These are phyloP conservation scores for Anguilla marmorata DNA, from an alignment of 2,797 vertebrate genomes.

Conservation along the genomic window DNA sequence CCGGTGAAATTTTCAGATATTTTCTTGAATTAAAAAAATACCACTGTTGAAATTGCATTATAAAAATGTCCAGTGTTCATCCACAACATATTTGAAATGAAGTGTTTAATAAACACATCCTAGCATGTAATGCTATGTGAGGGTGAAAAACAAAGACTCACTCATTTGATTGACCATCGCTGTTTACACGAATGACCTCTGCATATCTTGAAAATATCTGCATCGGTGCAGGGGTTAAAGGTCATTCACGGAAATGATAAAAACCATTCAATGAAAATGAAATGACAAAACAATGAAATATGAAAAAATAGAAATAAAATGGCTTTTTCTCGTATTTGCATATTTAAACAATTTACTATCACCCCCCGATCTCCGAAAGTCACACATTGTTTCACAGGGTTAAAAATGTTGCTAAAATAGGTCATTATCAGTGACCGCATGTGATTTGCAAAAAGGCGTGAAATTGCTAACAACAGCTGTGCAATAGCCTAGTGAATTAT, in stretches of 20 bases:
- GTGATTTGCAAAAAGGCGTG: slow-evolving; percentile 54
- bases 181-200: slow-evolving; percentile 3
- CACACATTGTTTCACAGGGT: slow-evolving; percentile 45
- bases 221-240: neutral
- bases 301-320: neutral
- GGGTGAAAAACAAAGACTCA: neutral
- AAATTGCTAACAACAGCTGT: slow-evolving; percentile 54
- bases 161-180: neutral
- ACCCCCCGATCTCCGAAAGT: slow-evolving; percentile 38
- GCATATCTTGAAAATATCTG: neutral
- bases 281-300: slow-evolving; percentile 26
- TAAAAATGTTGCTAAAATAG: slow-evolving; percentile 54
- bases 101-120: neutral
- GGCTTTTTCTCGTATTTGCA: slow-evolving; percentile 26
- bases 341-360: slow-evolving; percentile 33
- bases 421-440: slow-evolving; percentile 47
- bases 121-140: neutral
- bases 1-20: neutral
- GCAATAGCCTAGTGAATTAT: slow-evolving; percentile 45
- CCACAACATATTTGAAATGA: neutral
- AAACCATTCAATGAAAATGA: slow-evolving; percentile 14
- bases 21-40: neutral
- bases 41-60: neutral
- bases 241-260: neutral
- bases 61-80: neutral